These are phyloP conservation scores for Cyrtodaria siliqua DNA, from an alignment of 2,888 invertebrate species.

Conservation along the genomic window DNA sequence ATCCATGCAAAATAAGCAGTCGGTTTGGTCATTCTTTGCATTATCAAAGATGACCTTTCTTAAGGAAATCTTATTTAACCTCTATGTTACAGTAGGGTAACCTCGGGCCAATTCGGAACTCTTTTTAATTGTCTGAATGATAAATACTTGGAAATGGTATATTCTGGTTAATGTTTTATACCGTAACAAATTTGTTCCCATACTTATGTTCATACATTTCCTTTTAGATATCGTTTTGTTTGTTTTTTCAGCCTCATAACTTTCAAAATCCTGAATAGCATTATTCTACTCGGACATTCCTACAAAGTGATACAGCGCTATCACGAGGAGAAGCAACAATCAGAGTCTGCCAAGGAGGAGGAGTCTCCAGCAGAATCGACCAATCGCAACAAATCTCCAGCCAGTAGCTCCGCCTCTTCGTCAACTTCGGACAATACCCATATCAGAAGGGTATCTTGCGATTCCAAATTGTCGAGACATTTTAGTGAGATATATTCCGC, in stretches of 20 bases:
- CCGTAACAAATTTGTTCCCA: too few relatives aligned
- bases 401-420: slow-evolving; percentile 6
- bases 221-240: slow-evolving; percentile 12
- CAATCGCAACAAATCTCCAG: slow-evolving; percentile 3
- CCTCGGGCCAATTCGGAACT: too few relatives aligned
- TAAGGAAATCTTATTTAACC: too few relatives aligned
- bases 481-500: slow-evolving; percentile 53
- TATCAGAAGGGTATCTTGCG: slow-evolving; percentile 36
- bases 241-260: slow-evolving; percentile 82
- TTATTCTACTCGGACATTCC: slow-evolving; percentile 96
- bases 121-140: too few relatives aligned
- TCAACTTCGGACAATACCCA: not conserved
- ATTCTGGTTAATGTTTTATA: too few relatives aligned
- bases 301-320: slow-evolving; percentile 88
- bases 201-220: too few relatives aligned
- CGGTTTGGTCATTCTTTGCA: too few relatives aligned
- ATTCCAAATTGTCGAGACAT: slow-evolving; percentile 26
- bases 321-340: slow-evolving; percentile 34
- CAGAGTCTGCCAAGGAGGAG: slow-evolving; percentile 40
- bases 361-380: slow-evolving; percentile 2
- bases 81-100: too few relatives aligned
- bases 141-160: too few relatives aligned
- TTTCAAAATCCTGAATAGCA: slow-evolving; percentile 91
- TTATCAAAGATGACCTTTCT: too few relatives aligned
- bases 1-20: too few relatives aligned